Evolutionary conservation across 2,797 vertebrate genomes (phyloP), one percentile per base, ranked within the genome.

Genomic region (Poeciliopsis paucimaculata): DNA sequence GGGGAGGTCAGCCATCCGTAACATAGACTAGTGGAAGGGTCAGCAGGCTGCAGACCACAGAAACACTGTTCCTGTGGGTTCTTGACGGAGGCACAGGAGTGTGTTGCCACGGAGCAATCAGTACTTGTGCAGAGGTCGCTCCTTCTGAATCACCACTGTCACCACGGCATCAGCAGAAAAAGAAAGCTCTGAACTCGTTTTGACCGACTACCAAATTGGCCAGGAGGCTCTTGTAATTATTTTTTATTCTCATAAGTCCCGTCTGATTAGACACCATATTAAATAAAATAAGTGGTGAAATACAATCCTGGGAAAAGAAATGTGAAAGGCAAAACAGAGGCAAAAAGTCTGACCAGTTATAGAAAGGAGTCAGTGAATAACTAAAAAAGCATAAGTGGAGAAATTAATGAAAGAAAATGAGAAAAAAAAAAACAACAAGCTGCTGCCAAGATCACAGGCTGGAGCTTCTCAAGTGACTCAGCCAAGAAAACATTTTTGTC

Each of bases 401-500:
- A 70, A 31, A 75, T 77, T 75, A 77, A 82, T 79, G 31, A 75
- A 60, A 60, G 53, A 41, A 41, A 20, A 49, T 7, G 2, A 41
- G 4, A 20, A 41, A 66, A 8, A 36, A 36, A 36, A 41, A 68
- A 55, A n/a, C 78, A 87, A 49, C 43, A 77, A 79, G 46, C 71
- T 74, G 77, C 57, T 80, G 84, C 84, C 85, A 73, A 0, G 23
- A 72, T 57, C 74, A 36, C 75, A 80, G 73, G 75, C 79, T 41
- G 77, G 18, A 57, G 72, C 74, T 51, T 87, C 81, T 86, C 73
- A 70, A 88, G 76, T 82, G 84, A 91, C 87, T 86, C 85, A 82
- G 89, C 79, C 89, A 79, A 88, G 70, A 81, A 91, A 93, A 88
- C 43, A 55, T 78, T 88, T 87, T 84, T 80, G 83, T 90, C 88